Base-by-base conservation (phyloP, 2,888 invertebrate species). In the Eilema depressum region DNA sequence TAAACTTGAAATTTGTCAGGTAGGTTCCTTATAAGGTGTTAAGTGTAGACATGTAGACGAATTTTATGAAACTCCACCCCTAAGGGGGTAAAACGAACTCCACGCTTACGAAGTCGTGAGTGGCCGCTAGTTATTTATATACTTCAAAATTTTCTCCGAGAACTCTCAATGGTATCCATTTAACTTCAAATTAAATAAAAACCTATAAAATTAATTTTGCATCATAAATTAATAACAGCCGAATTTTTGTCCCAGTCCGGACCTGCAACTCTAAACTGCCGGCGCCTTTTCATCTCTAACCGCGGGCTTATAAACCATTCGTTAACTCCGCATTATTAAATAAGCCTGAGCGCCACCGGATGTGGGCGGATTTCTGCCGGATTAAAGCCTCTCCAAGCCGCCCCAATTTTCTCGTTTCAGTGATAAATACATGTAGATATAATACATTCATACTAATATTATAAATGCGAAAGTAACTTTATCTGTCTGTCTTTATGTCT, bases 261-360 rank as follows among this genome's bases (percentile, higher is more conserved):
- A 8, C 73, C 82, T 77, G 82, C 68, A 64, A 66, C 74, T 80
- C 81, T 78, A 84, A 83, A 85, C 83, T 77, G 82, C 76, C 81
- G 82, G 85, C 86, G 83, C 83, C 86, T 87, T 89, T 91, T 83
- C 83, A 88, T 85, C 83, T 85, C 76, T 74, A 79, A 83, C 85
- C 81, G 75, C 77, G 73, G 85, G 83, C 87, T 90, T 88, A 87
- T 88, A 88, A 88, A 85, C 85, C 84, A 84, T 87, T 90, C 89
- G 88, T 91, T 90, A 90, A 84, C 80, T 76, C 65, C 64, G 65
- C 69, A 76, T 79, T 81, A 81, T 82, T 81, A 81, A 82, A 82
- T 73, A 77, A 77, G 73, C 76, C 72, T 73, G 83, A 89, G 90
- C 93, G 92, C 92, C 92, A 91, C 92, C 92, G 93, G 93, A 93